A percentile compares a stretch with the other conserved stretches of the same genome.
phyloP scores from a whole-genome alignment of 1,140 invertebrate genomes.

The Brachionus rubens region DNA sequence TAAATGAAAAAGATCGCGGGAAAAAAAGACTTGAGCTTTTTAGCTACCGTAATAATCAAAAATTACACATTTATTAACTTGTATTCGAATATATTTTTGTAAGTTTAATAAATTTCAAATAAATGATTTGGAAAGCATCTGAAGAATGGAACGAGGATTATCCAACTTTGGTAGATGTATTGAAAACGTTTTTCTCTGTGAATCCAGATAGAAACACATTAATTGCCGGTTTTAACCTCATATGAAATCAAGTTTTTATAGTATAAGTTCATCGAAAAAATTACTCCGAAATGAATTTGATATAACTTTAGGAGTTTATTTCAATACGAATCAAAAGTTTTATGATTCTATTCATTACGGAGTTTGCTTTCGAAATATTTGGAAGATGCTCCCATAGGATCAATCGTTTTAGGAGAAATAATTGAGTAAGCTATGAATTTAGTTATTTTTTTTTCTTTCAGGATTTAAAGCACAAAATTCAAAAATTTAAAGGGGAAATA shows the following conservation, averaged over 20 bases:
- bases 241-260: slow-evolving; percentile 87
- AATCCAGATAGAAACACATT: slow-evolving; percentile 77
- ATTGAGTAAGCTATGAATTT: slow-evolving; percentile 74
- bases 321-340: slow-evolving; percentile 73
- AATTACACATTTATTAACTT: not conserved
- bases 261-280: slow-evolving; percentile 79
- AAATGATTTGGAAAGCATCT: slow-evolving; percentile 62
- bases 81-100: no score
- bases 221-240: slow-evolving; percentile 76
- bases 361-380: slow-evolving; percentile 90
- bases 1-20: slow-evolving; percentile 71
- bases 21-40: slow-evolving; percentile 69
- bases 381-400: slow-evolving; percentile 56
- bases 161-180: slow-evolving; percentile 87
- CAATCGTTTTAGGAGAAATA: slow-evolving; percentile 65
- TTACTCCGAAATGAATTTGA: slow-evolving; percentile 73
- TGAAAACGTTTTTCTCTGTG: slow-evolving; percentile 88
- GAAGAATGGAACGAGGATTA: slow-evolving; percentile 85
- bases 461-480: no score
- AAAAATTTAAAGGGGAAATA: slow-evolving; percentile 51
- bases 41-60: slow-evolving; percentile 55
- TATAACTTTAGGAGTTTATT: slow-evolving; percentile 86
- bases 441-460: slow-evolving; percentile 51
- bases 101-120: not conserved
- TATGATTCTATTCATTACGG: slow-evolving; percentile 72